These are phyloP conservation scores for Mus minutoides DNA, from an alignment of 2,797 vertebrate genomes.

Conservation along the genomic window DNA sequence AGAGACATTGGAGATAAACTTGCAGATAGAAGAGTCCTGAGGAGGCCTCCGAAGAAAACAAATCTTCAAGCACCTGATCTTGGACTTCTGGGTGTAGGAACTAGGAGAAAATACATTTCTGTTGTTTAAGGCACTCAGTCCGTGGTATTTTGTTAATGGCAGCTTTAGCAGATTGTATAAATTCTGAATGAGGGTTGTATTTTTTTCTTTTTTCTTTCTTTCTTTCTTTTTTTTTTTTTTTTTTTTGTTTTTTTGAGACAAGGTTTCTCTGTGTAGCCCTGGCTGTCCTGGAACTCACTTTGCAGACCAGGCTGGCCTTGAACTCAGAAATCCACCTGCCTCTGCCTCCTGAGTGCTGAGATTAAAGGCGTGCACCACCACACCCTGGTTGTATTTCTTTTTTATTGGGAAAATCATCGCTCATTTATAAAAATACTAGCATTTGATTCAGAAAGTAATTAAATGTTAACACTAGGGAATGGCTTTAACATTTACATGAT, in stretches of 20 bases:
- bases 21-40: background rate
- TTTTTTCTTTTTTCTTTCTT: too few relatives aligned
- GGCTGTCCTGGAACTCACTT: too few relatives aligned
- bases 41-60: background rate
- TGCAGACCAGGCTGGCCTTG: too few relatives aligned
- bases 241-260: too few relatives aligned
- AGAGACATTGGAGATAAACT: background rate
- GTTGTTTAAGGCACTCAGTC: background rate
- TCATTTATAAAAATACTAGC: background rate
- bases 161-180: background rate
- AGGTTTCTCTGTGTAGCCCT: too few relatives aligned
- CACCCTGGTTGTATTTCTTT: background rate
- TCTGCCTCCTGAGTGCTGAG: too few relatives aligned
- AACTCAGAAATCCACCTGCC: too few relatives aligned
- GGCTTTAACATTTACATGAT: background rate
- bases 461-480: background rate
- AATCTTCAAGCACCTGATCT: background rate
- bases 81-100: background rate
- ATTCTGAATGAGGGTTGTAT: background rate
- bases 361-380: too few relatives aligned
- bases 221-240: too few relatives aligned
- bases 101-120: background rate
- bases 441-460: constrained; percentile 29
- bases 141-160: background rate
- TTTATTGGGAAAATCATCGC: background rate